Evolutionary conservation across 2,888 invertebrate genomes (phyloP), one percentile per base, ranked within the genome.

Genomic region (Amorpha juglandis): DNA sequence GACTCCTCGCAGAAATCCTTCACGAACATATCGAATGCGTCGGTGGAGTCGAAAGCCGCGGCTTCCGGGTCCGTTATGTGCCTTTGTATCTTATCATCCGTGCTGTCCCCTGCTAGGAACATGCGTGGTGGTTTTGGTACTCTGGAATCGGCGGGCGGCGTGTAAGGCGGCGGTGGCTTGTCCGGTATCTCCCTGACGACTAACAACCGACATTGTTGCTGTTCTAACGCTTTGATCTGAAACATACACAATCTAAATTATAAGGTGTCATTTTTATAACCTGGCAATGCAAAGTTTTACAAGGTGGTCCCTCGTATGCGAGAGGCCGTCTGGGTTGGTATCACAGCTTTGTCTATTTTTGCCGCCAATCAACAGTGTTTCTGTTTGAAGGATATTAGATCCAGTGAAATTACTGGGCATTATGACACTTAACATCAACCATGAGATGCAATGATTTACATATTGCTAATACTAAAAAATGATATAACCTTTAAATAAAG

Each of bases 111-210:
- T 0, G 81, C 64, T 0, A 72, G 66, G 73, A 88, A 91, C 70
- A 78, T 78, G 0, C 82, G 80, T 0, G 83, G 80, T 0, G 75
- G 75, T 68, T 79, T 86, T 0, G 81, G 74, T 4, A 68, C 42
- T 7, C 82, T 77, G 0, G 75, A 64, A 6, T 87, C 90, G 4
- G 77, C 74, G 0, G 92, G 92, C 14, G 91, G 92, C 0, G 89
- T 92, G 78, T 93, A 93, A 0, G 93, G 93, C 0, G 93, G 93
- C 14, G 93, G 93, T 0, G 93, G 93, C 69, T 93, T 93, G 75
- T 93, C 93, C 0, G 93, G 93, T 66, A 93, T 92, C 76, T 92
- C 92, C 1, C 93, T 85, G 0, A 92, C 89, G 0, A 87, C 89
- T n/a, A 92, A 73, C 70, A 91, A 66, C 33, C 86, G 84, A 69